Evolutionary conservation across 1,140 invertebrate species (phyloP), one percentile per base, ranked within the genome.

Genomic region (Andricus grossulariae): DNA sequence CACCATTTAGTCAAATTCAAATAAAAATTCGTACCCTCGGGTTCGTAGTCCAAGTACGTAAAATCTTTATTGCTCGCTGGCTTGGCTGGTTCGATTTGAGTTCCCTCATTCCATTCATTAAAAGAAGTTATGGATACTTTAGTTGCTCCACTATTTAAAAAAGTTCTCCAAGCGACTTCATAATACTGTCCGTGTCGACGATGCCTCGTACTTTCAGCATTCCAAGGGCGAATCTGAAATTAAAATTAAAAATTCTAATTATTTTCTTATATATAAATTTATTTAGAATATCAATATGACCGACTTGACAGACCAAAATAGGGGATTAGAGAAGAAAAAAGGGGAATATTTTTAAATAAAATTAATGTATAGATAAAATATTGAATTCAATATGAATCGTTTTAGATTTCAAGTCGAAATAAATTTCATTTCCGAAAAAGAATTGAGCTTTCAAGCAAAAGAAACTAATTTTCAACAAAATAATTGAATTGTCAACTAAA

Each of bases 91-190:
- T 94, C 93, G 50, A 94, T 94, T 86, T 94, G 93, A 21, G 93
- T 93, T 32, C 93, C 93, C 84, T 93, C 93, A 52, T 93, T 92
- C 93, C 93, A 94, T 81, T 94, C 93, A 83, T 94, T 94, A 78
- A 93, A 94, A 50, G 93, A 93, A 12, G 92, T 93, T 71, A 94
- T 93, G 18, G 91, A 92, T 5, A 94, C 88, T 57, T 92, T 91
- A 54, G 89, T 90, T 32, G 92, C 88, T 54, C 91, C 90, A 57
- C 92, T 92, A 6, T 90, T 86, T 10, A 94, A 83, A 3, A 93
- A 93, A 50, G 88, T 92, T 72, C 92, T 88, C 93, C 93, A 94
- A 1, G 92, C 93, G 0, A 92, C 90, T 50, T 92, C 92, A 78
- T 93, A 93, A 72, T 93, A 93, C 87, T 93, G 88, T 74, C 93